Conservation (phyloP, 2,797 vertebrate genomes). For the Argentina silus region DNA sequence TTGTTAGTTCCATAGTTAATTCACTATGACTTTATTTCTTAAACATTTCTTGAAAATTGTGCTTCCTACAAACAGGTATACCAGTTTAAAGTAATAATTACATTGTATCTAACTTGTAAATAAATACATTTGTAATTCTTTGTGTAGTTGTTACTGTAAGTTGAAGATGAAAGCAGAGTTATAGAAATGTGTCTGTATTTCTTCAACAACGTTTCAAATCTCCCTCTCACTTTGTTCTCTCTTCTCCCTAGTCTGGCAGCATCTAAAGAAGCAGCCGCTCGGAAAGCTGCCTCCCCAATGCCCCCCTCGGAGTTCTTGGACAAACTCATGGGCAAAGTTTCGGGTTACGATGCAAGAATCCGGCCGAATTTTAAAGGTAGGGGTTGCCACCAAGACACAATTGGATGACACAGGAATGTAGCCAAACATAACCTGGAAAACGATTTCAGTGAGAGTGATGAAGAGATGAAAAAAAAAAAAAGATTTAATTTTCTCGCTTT, state of each 20-base stretch:
- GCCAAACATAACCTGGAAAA: slow-evolving; percentile 58
- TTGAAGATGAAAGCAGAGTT: too few relatives aligned
- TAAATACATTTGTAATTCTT: too few relatives aligned
- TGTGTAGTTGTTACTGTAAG: too few relatives aligned
- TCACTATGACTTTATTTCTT: too few relatives aligned
- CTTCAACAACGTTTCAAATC: not conserved
- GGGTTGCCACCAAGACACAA: slow-evolving; percentile 66
- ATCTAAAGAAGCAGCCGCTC: slow-evolving; percentile 94
- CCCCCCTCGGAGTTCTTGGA: slow-evolving; percentile 98
- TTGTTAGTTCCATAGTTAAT: too few relatives aligned
- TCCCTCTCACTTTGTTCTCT: slow-evolving; percentile 27
- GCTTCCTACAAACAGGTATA: too few relatives aligned
- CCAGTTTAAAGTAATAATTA: not conserved
- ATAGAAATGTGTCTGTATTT: too few relatives aligned
- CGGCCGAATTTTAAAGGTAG: slow-evolving; percentile 99
- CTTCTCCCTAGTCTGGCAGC: slow-evolving; percentile 87
- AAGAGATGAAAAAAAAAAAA: not conserved
- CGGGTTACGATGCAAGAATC: slow-evolving; percentile 98
- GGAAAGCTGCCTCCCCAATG: slow-evolving; percentile 91
- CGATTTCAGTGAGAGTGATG: slow-evolving; percentile 24
- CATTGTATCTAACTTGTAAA: not conserved
- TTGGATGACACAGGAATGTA: slow-evolving; percentile 76
- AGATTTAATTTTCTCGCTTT: not conserved
- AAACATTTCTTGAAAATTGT: too few relatives aligned
- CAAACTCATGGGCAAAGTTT: slow-evolving; percentile 97